Conservation (phyloP, 2,113 vertebrate species). For the Myrmecobius fasciatus region DNA sequence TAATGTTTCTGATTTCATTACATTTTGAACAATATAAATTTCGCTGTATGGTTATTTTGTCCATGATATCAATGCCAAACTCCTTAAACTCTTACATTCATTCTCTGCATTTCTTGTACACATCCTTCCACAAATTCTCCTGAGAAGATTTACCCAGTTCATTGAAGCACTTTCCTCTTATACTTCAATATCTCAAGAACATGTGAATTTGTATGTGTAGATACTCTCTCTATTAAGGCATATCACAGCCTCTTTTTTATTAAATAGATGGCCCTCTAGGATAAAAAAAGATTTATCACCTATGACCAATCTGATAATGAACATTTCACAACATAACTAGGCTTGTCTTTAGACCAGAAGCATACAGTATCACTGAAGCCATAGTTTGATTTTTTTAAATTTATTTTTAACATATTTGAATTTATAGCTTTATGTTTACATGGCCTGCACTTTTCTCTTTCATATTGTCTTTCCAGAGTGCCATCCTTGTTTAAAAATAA, state of each 20-base stretch:
- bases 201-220: neutral
- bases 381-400: neutral
- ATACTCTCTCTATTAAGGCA: neutral
- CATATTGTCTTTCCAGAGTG: neutral
- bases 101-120: neutral
- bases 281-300: neutral
- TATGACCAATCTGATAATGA: neutral
- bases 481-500: neutral
- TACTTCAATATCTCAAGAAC: neutral
- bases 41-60: neutral
- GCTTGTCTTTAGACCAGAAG: neutral
- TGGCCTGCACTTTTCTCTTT: neutral
- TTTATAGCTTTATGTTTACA: neutral
- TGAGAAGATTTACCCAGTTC: neutral
- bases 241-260: neutral
- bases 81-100: neutral
- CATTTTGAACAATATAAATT: neutral
- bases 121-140: neutral
- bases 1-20: constrained; percentile 52
- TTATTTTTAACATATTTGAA: neutral
- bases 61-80: neutral
- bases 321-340: neutral
- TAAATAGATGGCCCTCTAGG: neutral
- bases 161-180: neutral
- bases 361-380: neutral